Evolutionary conservation across 1,140 invertebrate genomes (phyloP), one percentile per base, ranked within the genome.

Genomic region (Drepana arcuata): DNA sequence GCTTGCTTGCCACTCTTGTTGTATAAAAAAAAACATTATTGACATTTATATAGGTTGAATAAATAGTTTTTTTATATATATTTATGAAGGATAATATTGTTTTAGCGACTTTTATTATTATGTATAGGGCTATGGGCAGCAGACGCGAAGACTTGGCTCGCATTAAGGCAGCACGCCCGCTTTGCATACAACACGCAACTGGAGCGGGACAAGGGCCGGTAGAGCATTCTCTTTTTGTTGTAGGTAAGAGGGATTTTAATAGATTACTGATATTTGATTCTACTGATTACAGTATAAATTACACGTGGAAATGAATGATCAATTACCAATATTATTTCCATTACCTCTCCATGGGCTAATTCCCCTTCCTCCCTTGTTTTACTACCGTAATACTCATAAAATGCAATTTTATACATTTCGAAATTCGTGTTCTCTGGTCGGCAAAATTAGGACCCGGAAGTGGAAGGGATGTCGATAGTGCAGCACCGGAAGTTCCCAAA

Each of bases 151-250:
- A 68, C 10, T 33, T 30, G 0, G 53, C 44, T 5, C 42, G 54
- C 2, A 43, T 78, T 11, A 56, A 34, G 33, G 63, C 65, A 7
- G 69, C 60, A 2, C 42, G 75, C 0, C 75, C 75, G 0, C 48
- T 78, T 1, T 80, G 75, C 21, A 77, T 80, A 16, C 53, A 70
- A 27, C 45, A 72, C n/a, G 75, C 75, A 4, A 66, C 73, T 10
- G 27, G 27, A 1, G 7, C 16, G 0, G 64, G 54, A 6, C 61
- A 67, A 33, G 42, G 39, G 0, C 53, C 39, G 12, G 60, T 63
- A 0, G 66, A 80, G 37, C 71, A 80, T 50, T 75, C 69, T 0
- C 29, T 80, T 21, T 70, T 57, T 31, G 44, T 80, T 13, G 54
- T 51, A 12, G 75, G 75, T 73, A 59, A 16, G 48, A 35, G 26